A percentile compares a stretch with the other conserved stretches of the same genome.
These are phyloP conservation scores for Nephila pilipes DNA, from an alignment of 1,140 invertebrate genomes.

Conservation along the genomic window DNA sequence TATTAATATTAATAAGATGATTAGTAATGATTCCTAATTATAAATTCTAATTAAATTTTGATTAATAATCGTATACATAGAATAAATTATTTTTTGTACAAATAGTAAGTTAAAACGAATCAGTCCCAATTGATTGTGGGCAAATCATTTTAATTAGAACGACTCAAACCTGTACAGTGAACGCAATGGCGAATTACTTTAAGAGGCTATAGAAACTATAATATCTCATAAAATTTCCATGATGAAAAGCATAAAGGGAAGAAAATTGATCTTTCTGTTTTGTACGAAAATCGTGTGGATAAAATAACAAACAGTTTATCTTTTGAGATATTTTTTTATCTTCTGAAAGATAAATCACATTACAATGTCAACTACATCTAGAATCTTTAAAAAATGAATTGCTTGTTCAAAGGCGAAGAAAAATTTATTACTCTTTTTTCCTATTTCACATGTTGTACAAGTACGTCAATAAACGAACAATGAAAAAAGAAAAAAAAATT, in stretches of 20 bases:
- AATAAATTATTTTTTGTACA: no score
- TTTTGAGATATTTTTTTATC: not conserved
- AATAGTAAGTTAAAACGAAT: no score
- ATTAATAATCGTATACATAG: no score
- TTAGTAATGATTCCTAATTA: no score
- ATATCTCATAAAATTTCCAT: not conserved
- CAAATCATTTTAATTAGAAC: not conserved
- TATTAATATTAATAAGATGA: no score
- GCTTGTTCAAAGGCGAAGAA: not conserved
- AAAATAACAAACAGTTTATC: conserved; percentile 17
- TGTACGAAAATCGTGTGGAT: not conserved
- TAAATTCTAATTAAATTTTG: no score
- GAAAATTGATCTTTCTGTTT: not conserved
- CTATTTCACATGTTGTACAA: not conserved
- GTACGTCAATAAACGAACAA: not conserved
- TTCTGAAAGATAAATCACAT: not conserved
- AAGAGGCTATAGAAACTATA: not conserved
- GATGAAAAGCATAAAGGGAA: not conserved
- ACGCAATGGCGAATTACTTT: not conserved
- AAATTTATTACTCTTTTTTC: not conserved
- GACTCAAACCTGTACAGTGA: not conserved
- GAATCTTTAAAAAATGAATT: not conserved
- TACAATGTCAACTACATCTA: not conserved
- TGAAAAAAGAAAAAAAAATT: not conserved
- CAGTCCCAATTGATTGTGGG: not conserved